These are phyloP conservation scores for Nasonia giraulti DNA, from an alignment of 1,140 invertebrate species.

Conservation along the genomic window DNA sequence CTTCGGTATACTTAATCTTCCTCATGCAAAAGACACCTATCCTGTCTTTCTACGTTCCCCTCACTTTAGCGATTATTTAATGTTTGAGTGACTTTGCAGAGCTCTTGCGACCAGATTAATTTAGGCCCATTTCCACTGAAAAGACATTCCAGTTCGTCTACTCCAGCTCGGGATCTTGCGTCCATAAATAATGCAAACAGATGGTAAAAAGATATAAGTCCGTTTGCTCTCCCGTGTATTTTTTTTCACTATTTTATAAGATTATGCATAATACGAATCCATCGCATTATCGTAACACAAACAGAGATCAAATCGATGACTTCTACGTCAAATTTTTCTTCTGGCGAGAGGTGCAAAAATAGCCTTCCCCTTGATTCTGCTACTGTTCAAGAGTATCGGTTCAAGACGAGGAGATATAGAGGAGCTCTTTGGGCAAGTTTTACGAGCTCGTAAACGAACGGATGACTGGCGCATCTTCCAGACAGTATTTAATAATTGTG, in stretches of 20 bases:
- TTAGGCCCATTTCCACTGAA: neutral
- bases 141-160: neutral
- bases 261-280: no score
- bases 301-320: neutral
- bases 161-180: no score
- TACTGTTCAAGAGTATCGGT: neutral
- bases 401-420: neutral
- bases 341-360: neutral
- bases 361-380: neutral
- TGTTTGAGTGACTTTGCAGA: neutral
- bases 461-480: neutral
- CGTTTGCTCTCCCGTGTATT: neutral
- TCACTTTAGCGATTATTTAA: neutral
- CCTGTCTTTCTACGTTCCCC: neutral
- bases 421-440: neutral
- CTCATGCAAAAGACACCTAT: neutral
- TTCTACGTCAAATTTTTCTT: neutral
- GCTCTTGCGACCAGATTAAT: slow-evolving; percentile 11
- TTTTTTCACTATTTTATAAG: no score
- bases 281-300: neutral
- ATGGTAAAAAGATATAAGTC: no score
- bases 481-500: slow-evolving; percentile 22
- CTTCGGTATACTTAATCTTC: slow-evolving; percentile 5
- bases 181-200: neutral
- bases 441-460: slow-evolving; percentile 19